These are phyloP conservation scores for Zaprionus ghesquierei DNA, from an alignment of 1,140 invertebrate genomes.

Conservation along the genomic window DNA sequence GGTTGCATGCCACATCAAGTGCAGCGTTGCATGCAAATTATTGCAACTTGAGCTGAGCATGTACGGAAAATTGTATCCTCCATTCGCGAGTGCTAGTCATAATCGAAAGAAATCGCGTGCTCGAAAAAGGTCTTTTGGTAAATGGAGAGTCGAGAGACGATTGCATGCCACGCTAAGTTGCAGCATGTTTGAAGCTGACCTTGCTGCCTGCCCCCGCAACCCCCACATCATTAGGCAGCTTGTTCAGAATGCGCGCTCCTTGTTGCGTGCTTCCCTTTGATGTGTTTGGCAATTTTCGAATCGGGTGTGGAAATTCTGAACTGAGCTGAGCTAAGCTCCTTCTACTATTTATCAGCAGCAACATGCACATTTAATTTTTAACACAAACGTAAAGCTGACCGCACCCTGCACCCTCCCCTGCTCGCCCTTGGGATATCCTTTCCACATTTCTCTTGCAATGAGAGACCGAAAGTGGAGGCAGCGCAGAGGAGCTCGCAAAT, in stretches of 20 bases:
- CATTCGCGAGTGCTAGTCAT: constrained; percentile 57
- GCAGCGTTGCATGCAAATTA: constrained; percentile 71
- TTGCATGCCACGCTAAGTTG: constrained; percentile 49
- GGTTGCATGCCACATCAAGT: constrained; percentile 52
- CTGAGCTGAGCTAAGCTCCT: no score
- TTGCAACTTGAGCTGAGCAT: constrained; percentile 62
- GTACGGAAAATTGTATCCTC: constrained; percentile 56
- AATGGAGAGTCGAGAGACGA: neutral
- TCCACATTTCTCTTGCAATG: constrained; percentile 34
- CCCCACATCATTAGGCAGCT: constrained; percentile 34
- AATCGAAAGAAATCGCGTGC: constrained; percentile 67
- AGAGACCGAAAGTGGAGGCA: no score
- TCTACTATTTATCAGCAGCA: constrained; percentile 1
- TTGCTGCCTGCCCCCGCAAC: neutral
- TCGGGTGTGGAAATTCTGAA: constrained; percentile 46
- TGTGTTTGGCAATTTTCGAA: constrained; percentile 25
- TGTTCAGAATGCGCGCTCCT: constrained; percentile 45
- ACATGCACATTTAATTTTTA: constrained; percentile 13
- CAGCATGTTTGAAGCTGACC: constrained; percentile 19
- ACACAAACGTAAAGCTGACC: constrained; percentile 22
- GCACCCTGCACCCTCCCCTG: neutral
- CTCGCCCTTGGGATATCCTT: constrained; percentile 24
- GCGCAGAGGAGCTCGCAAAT: constrained; percentile 66
- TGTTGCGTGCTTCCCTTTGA: constrained; percentile 43
- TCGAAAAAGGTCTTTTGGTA: constrained; percentile 57